Evolutionary conservation across 2,888 invertebrate species (phyloP), one percentile per base, ranked within the genome.

Genomic region (Epirrita christyi): DNA sequence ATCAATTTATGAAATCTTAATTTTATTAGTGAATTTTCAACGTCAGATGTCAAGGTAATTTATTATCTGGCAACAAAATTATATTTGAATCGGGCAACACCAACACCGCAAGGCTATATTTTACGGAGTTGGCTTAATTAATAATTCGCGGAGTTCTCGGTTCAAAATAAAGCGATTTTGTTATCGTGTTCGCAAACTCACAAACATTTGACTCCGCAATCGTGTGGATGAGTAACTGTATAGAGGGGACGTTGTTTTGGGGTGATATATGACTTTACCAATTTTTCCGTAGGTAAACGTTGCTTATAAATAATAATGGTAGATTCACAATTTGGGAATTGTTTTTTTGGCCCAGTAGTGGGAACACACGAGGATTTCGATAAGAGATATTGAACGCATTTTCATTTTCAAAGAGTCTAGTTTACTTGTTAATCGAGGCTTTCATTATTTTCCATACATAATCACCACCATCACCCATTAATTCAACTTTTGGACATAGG

Each of bases 101-200:
- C 54, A 58, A 63, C 60, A 66, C 62, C 63, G 57, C 65, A 59
- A 59, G 54, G 61, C 63, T 67, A 65, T 70, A 71, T 73, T 75
- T 72, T 66, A 76, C 67, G 61, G 64, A 71, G 73, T 71, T 67
- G 69, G 71, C 72, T 76, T 81, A 81, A 81, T 83, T 82, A 81
- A 75, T 79, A 77, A 76, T 72, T 75, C 65, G 68, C 70, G 64
- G 69, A 73, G 75, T 78, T 76, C 64, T 60, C 55, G 64, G 66
- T 55, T 49, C 67, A 66, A 77, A 83, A 82, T 81, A 80, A 78
- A 77, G 81, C 76, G 67, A 77, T 80, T 78, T 72, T 73, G 80
- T 77, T 81, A 81, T 81, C 80, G 72, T 76, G 72, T 79, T 74
- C 65, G 70, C 71, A 73, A 81, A 80, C 78, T 77, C 73, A 65